Conservation (phyloP, 1,140 invertebrate genomes). For the Eufriesea mexicana region DNA sequence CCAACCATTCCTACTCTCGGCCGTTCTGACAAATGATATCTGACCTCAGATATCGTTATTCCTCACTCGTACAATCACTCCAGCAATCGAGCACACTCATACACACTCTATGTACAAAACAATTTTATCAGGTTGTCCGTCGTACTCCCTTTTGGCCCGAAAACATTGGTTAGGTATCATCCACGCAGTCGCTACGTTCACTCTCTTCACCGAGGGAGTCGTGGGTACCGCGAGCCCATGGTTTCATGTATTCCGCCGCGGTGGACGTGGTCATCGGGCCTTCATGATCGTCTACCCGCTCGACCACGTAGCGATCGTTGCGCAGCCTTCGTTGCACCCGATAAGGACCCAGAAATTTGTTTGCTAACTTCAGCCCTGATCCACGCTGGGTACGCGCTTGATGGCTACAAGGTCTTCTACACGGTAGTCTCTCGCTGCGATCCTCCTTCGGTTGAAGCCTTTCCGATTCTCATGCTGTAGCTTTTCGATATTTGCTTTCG, state of each 20-base stretch:
- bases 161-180: too few relatives aligned
- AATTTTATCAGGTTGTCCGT: too few relatives aligned
- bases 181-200: neutral
- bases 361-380: constrained; percentile 1
- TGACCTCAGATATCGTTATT: constrained; percentile 25
- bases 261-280: neutral
- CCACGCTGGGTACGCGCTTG: neutral
- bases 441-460: constrained; percentile 63
- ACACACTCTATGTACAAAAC: too few relatives aligned
- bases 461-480: constrained; percentile 71
- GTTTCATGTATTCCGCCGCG: constrained; percentile 27
- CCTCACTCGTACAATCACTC: too few relatives aligned
- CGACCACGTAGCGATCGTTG: constrained; percentile 23
- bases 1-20: neutral
- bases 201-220: neutral
- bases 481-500: constrained; percentile 64
- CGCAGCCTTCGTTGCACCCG: neutral
- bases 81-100: too few relatives aligned
- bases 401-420: constrained; percentile 29
- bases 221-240: neutral
- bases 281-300: constrained; percentile 15
- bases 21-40: constrained; percentile 3
- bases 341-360: constrained; percentile 26
- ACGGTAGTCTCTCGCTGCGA: constrained; percentile 12
- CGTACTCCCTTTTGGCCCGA: too few relatives aligned